These are phyloP conservation scores for Amblyraja radiata DNA, from an alignment of 2,797 vertebrate genomes.

Conservation along the genomic window DNA sequence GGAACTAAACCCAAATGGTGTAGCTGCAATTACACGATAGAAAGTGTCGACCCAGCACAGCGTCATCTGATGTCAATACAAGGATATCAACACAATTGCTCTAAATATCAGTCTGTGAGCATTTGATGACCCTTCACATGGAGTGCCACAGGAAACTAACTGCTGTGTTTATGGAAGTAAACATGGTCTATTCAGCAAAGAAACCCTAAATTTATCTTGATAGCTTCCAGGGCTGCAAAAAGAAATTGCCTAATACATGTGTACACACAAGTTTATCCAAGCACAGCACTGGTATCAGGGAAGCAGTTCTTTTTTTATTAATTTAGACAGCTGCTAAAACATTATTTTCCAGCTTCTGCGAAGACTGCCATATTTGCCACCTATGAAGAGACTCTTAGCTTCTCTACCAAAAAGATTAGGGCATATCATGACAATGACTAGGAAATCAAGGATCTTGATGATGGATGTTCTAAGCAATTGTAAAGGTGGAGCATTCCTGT, in stretches of 20 bases:
- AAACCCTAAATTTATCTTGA: background rate
- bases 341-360: background rate
- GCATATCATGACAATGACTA: too few relatives aligned
- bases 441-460: too few relatives aligned
- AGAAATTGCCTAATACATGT: background rate
- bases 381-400: too few relatives aligned
- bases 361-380: too few relatives aligned
- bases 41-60: background rate
- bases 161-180: background rate
- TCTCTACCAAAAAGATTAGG: too few relatives aligned
- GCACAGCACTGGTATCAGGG: background rate
- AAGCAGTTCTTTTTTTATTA: background rate
- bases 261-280: background rate
- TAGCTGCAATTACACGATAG: background rate
- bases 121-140: background rate
- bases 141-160: too few relatives aligned
- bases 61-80: background rate
- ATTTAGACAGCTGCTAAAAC: background rate
- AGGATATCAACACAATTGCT: background rate
- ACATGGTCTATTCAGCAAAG: background rate
- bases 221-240: background rate
- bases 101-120: background rate
- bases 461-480: too few relatives aligned
- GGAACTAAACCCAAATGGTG: background rate
- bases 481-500: too few relatives aligned